Conservation (phyloP, 2,797 vertebrate species). For the Anniella stebbinsi region DNA sequence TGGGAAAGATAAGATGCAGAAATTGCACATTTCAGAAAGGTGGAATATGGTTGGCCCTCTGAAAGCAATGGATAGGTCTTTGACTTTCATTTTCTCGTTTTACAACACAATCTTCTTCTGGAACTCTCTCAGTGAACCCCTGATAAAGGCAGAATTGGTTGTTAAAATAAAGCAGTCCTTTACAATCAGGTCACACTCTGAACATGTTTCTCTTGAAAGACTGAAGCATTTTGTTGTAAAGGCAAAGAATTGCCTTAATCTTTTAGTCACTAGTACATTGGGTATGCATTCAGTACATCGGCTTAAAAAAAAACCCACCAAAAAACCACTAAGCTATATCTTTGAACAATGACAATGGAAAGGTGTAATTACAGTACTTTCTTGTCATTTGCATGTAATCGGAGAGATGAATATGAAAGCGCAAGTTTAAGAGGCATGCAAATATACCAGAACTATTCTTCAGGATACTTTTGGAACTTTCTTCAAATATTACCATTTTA, state of each 20-base stretch:
- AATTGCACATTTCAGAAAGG: conserved; percentile 8
- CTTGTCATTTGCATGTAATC: conserved; percentile 39
- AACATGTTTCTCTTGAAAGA: conserved; percentile 39
- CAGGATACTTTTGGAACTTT: not conserved
- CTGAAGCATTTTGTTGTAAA: conserved; percentile 51
- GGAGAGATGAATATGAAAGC: not conserved
- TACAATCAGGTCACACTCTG: conserved; percentile 12
- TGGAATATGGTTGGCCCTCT: not conserved
- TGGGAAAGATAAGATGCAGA: conserved; percentile 1
- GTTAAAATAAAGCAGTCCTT: conserved; percentile 57
- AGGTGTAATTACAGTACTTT: conserved; percentile 39
- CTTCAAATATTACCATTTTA: not conserved
- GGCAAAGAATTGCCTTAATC: conserved; percentile 56
- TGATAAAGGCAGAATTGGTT: conserved; percentile 12
- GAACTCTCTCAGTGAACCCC: conserved; percentile 27
- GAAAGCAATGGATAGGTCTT: conserved; percentile 3
- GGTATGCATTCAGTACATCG: conserved; percentile 46
- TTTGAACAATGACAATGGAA: conserved; percentile 52
- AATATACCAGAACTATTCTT: conserved; percentile 14
- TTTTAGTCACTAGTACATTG: conserved; percentile 5
- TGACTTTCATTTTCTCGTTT: conserved; percentile 5
- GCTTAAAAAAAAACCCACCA: not conserved
- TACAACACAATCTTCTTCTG: conserved; percentile 37
- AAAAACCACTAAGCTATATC: conserved; percentile 28
- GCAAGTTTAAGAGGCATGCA: not conserved